Evolutionary conservation across 2,113 vertebrate species (phyloP), one percentile per base, ranked within the genome.

Genomic region (Gallinago media): DNA sequence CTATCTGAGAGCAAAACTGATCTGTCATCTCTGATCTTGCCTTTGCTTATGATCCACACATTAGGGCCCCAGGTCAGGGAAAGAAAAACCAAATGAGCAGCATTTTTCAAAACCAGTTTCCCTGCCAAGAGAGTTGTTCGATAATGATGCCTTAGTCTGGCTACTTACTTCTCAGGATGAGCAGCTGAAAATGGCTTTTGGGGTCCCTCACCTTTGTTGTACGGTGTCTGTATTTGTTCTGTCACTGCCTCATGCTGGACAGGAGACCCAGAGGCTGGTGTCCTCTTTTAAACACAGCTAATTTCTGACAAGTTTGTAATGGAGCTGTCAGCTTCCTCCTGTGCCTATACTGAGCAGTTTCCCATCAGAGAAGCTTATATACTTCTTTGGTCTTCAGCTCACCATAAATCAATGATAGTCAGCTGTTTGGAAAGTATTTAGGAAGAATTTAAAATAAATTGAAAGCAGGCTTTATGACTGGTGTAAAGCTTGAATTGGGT

Each of bases 41-140:
- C n/a, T 94, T 83, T 90, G 50, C 71, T 31, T 95, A 65, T 96
- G 93, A 96, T 91, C 47, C 76, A 52, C 75, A 61, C 19, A 6
- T 81, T 71, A 80, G 21, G 75, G 85, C 82, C 75, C 63, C 13
- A 7, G 90, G 85, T 93, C 63, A 94, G 82, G 40, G 55, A 81
- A 85, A 49, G 75, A 78, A 83, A 96, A 94, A 70, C 3, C 67
- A 91, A 95, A 95, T 61, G 89, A 96, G 82, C 85, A 95, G 15
- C 72, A 88, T 92, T 95, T 94, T 93, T 95, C 81, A 95, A 88
- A 96, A 93, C 36, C 78, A 34, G 68, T 81, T 96, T 95, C 31
- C 65, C 88, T 85, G 44, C 89, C 1, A 6, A 89, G 55, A 91
- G 56, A 80, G 31, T 75, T 84, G 81, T 65, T 78, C 29, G 74